Base-by-base conservation (phyloP, 64 coral and sea anemone genomes). In the Stichodactyla mertensii region DNA sequence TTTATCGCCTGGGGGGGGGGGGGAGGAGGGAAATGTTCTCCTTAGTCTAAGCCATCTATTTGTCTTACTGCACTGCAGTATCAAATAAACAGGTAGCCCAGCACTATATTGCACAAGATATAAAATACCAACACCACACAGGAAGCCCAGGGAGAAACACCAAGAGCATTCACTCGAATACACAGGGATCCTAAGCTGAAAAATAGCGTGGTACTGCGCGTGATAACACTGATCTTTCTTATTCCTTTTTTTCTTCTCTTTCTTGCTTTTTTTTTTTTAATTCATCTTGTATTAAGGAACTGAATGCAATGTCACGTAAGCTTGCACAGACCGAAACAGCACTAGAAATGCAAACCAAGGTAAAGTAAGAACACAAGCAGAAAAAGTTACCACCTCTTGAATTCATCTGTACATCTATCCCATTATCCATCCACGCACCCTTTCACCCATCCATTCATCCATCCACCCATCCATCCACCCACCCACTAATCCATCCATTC, bases 261-360 rank as follows among this genome's bases (percentile, higher is more conserved):
- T n/a, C n/a, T n/a, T n/a, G n/a, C n/a, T 31, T 45, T 45, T 45
- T 45, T 45, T 3, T 45, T 45, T 45, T 2, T 45, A 3, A 45
- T 45, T 45, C 36, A 45, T 45, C 3, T 45, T 87, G 10, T 26
- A 67, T 78, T 11, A 55, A 89, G 92, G 92, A 94, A 57, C 52
- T 93, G 10, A 89, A 85, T 67, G 64, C 82, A 60, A 81, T 87
- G 6, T 78, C 87, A 59, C 84, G 86, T 56, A 93, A 89, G 85
- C 87, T 93, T 71, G 87, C 85, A 24, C 84, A 89, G 55, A 67
- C 92, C 10, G 92, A 93, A 86, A 81, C 92, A 55, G 77, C 92
- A 57, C 70, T 93, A 57, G 92, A 89, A 31, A 93, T 93, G 87
- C 92, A 93, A 93, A 79, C 82, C 3, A 93, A 93, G 92, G 92